These are phyloP conservation scores for Crotalus horridus DNA, from an alignment of 2,113 vertebrate species.

Conservation along the genomic window DNA sequence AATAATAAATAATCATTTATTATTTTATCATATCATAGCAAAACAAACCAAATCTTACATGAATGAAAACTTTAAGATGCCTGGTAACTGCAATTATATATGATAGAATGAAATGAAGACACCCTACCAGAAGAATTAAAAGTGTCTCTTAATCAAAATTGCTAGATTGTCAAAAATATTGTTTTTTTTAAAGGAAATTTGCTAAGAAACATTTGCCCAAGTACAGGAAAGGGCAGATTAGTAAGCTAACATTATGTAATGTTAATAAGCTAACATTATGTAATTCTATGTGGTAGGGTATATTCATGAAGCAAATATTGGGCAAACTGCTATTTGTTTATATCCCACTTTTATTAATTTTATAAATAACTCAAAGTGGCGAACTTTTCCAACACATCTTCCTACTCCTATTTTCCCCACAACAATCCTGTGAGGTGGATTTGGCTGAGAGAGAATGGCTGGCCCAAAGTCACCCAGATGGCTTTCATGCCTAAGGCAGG, in stretches of 20 bases:
- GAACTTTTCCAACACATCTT: too few species aligned
- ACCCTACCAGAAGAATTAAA: background rate
- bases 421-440: too few species aligned
- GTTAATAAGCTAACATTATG: background rate
- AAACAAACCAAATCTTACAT: background rate
- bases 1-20: too few species aligned
- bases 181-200: background rate
- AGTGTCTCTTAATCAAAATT: background rate
- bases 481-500: too few species aligned
- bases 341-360: too few species aligned
- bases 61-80: background rate
- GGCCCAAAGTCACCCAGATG: too few species aligned
- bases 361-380: too few species aligned
- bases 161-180: background rate
- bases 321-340: background rate
- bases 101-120: background rate
- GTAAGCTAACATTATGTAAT: background rate
- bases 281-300: background rate
- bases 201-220: background rate
- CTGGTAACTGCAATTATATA: background rate
- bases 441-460: too few species aligned
- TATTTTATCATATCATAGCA: background rate
- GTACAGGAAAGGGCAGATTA: background rate
- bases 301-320: background rate
- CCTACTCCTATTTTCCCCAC: too few species aligned